Evolutionary conservation across 2,888 invertebrate species (phyloP), one percentile per base, ranked within the genome.

Genomic region (Himalopsyche anomala): DNA sequence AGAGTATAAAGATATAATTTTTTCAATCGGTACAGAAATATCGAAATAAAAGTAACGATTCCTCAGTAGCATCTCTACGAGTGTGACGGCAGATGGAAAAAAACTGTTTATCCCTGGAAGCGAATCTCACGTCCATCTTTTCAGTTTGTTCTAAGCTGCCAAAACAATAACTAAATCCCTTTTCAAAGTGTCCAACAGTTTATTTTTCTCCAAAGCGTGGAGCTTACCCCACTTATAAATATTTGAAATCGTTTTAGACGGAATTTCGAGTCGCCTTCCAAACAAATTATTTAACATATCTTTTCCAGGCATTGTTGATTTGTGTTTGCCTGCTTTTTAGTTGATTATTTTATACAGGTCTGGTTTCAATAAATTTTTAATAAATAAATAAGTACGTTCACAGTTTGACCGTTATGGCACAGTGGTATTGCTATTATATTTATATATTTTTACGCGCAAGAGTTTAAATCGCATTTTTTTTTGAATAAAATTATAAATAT

Each of bases 81-180:
- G 17, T 5, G 62, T 19, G 17, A 6, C 19, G 62, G 62, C 11
- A 28, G 19, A 62, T 62, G 62, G 28, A n/a, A 19, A 62, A 62
- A 62, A 62, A 62, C 19, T 62, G 62, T 19, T 62, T 62, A 62
- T 62, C 62, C 62, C 15, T 62, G 19, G 62, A 62, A 62, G 62
- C 62, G 62, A 62, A 62, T 62, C 62, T n/a, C 62, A 62, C 62
- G 62, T 62, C 62, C 62, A 62, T 62, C 19, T 62, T 62, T 62
- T 62, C 62, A 62, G 62, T 62, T 62, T n/a, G 19, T 62, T 62
- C 19, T 62, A 62, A 62, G 62, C 62, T 28, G 62, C 28, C 62
- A 28, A 62, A 62, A 62, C 62, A 62, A 62, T 62, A 62, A 62
- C 62, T 62, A 62, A 62, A 62, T 62, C 62, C 62, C 11, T 28